Evolutionary conservation across 2,113 vertebrate genomes (phyloP), one percentile per base, ranked within the genome.

Genomic region (Semnornis frantzii): DNA sequence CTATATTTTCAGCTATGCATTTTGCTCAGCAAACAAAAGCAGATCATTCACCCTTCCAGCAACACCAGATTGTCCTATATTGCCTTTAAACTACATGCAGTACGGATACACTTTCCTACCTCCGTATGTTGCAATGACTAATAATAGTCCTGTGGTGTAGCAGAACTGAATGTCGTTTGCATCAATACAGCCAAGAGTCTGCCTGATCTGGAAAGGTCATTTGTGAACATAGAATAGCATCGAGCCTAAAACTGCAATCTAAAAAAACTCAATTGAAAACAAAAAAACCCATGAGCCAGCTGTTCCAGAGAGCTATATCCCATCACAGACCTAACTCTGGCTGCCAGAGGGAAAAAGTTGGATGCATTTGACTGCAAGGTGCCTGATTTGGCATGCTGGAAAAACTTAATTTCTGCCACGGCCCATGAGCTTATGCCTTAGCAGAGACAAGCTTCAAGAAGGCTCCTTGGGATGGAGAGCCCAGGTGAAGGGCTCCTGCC

Each of bases 71-170:
- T 96, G 81, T 77, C 60, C 75, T 89, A 79, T 64, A 81, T 52
- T 82, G 90, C 91, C 71, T 96, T 92, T 92, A 95, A 92, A 91
- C 90, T 96, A 82, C 73, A 39, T 3, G 68, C 70, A 68, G 82
- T 60, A 89, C 31, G 2, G 79, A 95, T 96, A 95, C 87, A 93
- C 91, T 95, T 94, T 86, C 92, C 96, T 90, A 88, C 82, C 85
- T 88, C 93, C 95, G 73, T 94, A 91, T 96, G 92, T 88, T 97
- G 74, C 71, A 95, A 90, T 93, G 94, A 93, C 97, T 97, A 98
- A 98, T 96, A 97, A 97, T 96, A 98, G 89, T 94, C 82, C 81
- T 64, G 91, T 89, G 96, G 93, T 88, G 91, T 71, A 85, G 91
- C 89, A 93, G 91, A 90, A 87, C 87, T 85, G 94, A 97, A 96